Percentiles rank a stretch among this genome's conserved stretches.
phyloP scores from a whole-genome alignment of 2,888 invertebrate species.

The Lottia scabra region DNA sequence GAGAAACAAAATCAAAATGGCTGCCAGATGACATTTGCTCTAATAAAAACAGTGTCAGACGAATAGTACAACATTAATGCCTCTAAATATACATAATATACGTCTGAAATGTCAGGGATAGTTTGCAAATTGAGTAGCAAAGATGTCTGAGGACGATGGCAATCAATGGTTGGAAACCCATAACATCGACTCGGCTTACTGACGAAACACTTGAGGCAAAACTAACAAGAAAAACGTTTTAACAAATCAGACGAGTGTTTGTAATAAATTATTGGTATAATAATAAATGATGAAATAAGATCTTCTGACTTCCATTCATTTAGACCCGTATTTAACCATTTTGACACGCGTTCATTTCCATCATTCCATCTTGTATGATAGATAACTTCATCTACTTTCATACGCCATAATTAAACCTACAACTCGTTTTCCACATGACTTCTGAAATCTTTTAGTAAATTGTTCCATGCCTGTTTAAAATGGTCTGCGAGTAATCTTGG shows the following conservation, averaged over 20 bases:
- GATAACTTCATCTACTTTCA: background rate
- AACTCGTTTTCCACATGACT: background rate
- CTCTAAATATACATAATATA: too few species aligned
- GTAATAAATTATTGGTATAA: background rate
- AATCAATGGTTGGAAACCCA: background rate
- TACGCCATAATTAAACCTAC: background rate
- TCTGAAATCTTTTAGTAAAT: constrained; percentile 3
- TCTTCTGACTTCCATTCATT: background rate
- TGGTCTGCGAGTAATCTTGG: background rate
- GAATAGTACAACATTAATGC: too few species aligned
- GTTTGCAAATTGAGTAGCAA: too few species aligned
- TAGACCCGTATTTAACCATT: background rate
- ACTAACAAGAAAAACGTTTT: constrained; percentile 1
- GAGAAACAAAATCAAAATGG: too few species aligned
- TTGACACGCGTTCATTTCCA: background rate
- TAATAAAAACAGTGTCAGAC: background rate
- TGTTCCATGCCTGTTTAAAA: background rate
- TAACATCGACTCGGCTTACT: background rate
- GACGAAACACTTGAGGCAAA: background rate
- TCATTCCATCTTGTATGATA: background rate
- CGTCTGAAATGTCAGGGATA: too few species aligned
- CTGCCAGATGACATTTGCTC: background rate
- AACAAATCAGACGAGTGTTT: background rate
- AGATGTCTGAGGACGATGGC: too few species aligned
- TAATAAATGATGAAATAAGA: background rate